These are phyloP conservation scores for Epinotia demarniana DNA, from an alignment of 2,888 invertebrate genomes.

Conservation along the genomic window DNA sequence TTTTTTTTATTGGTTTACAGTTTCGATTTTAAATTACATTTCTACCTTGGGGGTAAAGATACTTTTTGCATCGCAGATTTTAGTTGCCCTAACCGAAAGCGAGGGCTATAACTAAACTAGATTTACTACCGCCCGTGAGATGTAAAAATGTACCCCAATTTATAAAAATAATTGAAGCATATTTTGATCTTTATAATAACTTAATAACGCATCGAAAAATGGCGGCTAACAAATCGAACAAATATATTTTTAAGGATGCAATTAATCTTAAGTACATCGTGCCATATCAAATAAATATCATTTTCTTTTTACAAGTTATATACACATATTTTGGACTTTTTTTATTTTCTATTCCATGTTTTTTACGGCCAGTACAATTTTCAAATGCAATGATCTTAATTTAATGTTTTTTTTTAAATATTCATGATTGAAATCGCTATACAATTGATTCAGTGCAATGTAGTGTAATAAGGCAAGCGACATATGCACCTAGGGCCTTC, in stretches of 20 bases:
- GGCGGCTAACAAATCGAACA: conserved; percentile 8
- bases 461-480: no score
- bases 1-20: no score
- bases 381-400: conserved; percentile 7
- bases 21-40: no score
- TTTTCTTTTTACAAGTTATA: conserved; percentile 24
- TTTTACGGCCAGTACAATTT: conserved; percentile 36
- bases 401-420: neutral
- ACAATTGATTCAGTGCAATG: neutral
- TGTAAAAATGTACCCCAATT: no score
- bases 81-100: no score
- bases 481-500: neutral
- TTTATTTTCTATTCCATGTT: conserved; percentile 20
- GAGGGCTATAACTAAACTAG: no score
- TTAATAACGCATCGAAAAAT: neutral
- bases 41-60: no score
- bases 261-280: conserved; percentile 35
- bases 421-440: neutral
- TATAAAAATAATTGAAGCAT: neutral
- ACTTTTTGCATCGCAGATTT: no score
- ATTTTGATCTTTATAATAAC: neutral
- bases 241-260: conserved; percentile 24
- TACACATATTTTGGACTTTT: conserved; percentile 20
- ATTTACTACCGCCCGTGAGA: no score
- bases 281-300: conserved; percentile 45